A percentile compares a stretch with the other conserved stretches of the same genome.
Conservation (phyloP, 2,888 invertebrate species). For the Amphipyra berbera region DNA sequence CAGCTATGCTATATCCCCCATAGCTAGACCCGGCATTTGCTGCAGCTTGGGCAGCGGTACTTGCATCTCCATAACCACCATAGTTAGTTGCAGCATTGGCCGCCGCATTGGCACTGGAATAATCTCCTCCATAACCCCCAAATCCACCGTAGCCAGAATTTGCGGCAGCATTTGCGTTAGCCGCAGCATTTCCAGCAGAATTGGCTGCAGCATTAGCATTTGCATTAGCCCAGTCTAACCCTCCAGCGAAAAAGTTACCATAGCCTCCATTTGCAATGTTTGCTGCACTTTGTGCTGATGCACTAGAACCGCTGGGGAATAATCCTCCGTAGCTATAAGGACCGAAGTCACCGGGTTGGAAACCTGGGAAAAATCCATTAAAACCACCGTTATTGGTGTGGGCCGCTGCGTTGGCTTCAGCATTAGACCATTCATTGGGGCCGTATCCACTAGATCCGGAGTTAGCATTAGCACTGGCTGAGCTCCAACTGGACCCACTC, state of each 20-base stretch:
- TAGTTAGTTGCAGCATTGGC: too few relatives aligned
- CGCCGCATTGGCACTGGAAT: slow-evolving; percentile 19
- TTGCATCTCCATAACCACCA: slow-evolving; percentile 12
- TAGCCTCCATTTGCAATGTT: slow-evolving; percentile 20
- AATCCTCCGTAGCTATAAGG: slow-evolving; percentile 16
- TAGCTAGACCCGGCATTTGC: slow-evolving; percentile 8
- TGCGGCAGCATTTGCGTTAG: slow-evolving; percentile 27
- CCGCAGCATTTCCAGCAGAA: too few relatives aligned
- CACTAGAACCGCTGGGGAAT: too few relatives aligned
- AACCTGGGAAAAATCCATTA: slow-evolving; percentile 1
- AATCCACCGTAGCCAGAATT: slow-evolving; percentile 28
- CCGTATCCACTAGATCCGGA: not conserved
- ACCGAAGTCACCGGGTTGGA: slow-evolving; percentile 12
- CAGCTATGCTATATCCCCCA: not conserved
- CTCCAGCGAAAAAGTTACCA: too few relatives aligned
- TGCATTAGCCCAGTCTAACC: not conserved
- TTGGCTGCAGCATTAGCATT: not conserved
- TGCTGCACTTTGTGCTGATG: slow-evolving; percentile 18
- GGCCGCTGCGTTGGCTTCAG: slow-evolving; percentile 32
- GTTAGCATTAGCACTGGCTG: slow-evolving; percentile 23
- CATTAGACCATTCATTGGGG: slow-evolving; percentile 11
- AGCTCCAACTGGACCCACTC: slow-evolving; percentile 26
- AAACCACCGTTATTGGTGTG: slow-evolving; percentile 12
- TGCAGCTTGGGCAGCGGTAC: slow-evolving; percentile 15
- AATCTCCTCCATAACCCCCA: too few relatives aligned